Base-by-base conservation (phyloP, 30 jellyfish, hydroid and myxozoan genomes). In the Aurelia aurita region DNA sequence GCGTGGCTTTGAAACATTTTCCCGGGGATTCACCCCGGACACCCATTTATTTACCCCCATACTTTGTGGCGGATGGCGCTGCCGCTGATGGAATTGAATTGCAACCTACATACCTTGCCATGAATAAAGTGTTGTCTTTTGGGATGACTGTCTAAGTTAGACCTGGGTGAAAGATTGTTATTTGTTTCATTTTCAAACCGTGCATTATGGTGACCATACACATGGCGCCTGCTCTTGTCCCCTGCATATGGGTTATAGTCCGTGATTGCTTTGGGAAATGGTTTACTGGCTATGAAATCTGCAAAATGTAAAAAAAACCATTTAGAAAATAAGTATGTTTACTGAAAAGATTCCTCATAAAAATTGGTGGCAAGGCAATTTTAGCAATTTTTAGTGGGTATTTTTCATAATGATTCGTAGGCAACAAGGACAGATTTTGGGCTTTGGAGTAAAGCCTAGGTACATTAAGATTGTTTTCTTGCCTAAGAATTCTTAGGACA, bases 51-150 rank as follows among this genome's bases (percentile, higher is more conserved):
- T n/a, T n/a, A n/a, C n/a, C n/a, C n/a, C n/a, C n/a, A n/a, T n/a
- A n/a, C n/a, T n/a, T n/a, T n/a, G n/a, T n/a, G n/a, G n/a, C n/a
- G n/a, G n/a, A n/a, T n/a, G n/a, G n/a, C n/a, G n/a, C n/a, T n/a
- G n/a, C n/a, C n/a, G n/a, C n/a, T n/a, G n/a, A 19, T 3, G 47
- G 11, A 22, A 20, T 25, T 22, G 51, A 19, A n/a, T 73, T 2
- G 53, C 18, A 74, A 60, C 32, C 3, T 12, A 65, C 84, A 32
- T 58, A 88, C 96, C 96, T 71, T 72, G 21, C 96, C 96, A n/a
- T 68, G 77, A 14, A 74, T 49, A 72, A 88, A 88, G 44, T 88
- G 96, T 60, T 88, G 96, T 59, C 55, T 88, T 63, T 70, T 78
- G 19, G 62, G 44, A 67, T 51, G 65, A 21, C 46, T 62, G 51